Percentiles rank a stretch among this genome's conserved stretches.
Evolutionary conservation across 1,140 invertebrate species (phyloP).

Genomic region (Uloborus diversus): DNA sequence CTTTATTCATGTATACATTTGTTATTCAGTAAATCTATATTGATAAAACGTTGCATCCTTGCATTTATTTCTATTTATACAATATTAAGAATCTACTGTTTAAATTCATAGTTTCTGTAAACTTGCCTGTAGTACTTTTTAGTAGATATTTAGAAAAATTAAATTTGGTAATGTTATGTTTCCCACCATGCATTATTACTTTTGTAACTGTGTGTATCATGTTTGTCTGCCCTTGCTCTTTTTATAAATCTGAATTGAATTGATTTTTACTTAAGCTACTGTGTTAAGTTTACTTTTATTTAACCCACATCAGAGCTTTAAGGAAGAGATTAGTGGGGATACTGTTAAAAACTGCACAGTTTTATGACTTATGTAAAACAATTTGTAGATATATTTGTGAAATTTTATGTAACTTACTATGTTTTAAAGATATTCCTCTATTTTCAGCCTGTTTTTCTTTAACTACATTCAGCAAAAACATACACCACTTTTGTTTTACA

Average conservation of each 20-base stretch:
- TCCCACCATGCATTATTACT: no score
- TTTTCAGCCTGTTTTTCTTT: conserved; percentile 53
- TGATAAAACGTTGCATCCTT: no score
- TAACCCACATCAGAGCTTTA: conserved; percentile 55
- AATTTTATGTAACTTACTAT: conserved; percentile 57
- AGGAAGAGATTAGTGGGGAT: conserved; percentile 54
- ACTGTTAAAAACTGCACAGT: conserved; percentile 56
- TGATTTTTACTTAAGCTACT: conserved; percentile 46
- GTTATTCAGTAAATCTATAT: no score
- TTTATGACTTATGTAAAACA: conserved; percentile 56
- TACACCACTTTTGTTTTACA: neutral
- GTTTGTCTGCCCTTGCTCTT: conserved; percentile 40
- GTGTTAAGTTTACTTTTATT: conserved; percentile 46
- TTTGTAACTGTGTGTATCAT: neutral
- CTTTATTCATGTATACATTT: no score
- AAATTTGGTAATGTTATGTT: no score
- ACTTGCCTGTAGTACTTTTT: no score
- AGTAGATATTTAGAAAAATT: neutral
- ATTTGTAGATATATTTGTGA: conserved; percentile 57
- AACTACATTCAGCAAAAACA: conserved; percentile 34
- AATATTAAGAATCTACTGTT: no score
- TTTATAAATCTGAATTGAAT: neutral
- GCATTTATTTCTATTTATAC: no score
- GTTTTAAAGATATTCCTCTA: conserved; percentile 57
- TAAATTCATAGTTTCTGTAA: no score